Evolutionary conservation across 2,888 invertebrate species (phyloP).

Genomic region (Macaria liturata): DNA sequence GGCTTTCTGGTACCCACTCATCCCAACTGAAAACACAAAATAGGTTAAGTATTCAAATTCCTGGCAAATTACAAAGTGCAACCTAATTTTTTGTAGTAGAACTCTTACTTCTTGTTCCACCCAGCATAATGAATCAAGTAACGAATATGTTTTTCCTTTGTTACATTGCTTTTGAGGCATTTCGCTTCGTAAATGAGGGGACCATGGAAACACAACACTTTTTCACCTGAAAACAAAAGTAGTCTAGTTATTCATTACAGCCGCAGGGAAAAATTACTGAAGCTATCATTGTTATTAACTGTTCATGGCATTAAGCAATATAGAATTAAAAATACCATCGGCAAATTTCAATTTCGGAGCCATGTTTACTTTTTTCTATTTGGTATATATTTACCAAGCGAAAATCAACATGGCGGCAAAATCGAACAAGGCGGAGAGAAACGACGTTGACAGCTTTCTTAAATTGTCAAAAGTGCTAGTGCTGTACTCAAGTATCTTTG

Average conservation of each 20-base stretch:
- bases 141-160: constrained; percentile 93
- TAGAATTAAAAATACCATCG: constrained; percentile 80
- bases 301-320: too few species aligned
- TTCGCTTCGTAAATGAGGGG: constrained; percentile 98
- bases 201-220: constrained; percentile 97
- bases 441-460: constrained; percentile 1
- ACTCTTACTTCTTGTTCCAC: constrained; percentile 97
- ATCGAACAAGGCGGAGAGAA: too few species aligned
- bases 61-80: too few species aligned
- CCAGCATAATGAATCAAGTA: constrained; percentile 98
- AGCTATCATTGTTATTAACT: too few species aligned
- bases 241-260: background rate
- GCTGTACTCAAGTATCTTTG: too few species aligned
- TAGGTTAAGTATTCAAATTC: background rate
- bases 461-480: background rate
- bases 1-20: constrained; percentile 95
- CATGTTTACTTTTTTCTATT: constrained; percentile 42
- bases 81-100: background rate
- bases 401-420: constrained; percentile 25
- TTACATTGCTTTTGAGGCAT: constrained; percentile 92
- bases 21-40: constrained; percentile 87
- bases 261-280: too few species aligned
- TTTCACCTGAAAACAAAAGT: constrained; percentile 85
- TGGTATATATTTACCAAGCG: constrained; percentile 24
- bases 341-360: constrained; percentile 89